Base-by-base conservation (phyloP, 2,113 vertebrate genomes). In the Saimiri boliviensis region DNA sequence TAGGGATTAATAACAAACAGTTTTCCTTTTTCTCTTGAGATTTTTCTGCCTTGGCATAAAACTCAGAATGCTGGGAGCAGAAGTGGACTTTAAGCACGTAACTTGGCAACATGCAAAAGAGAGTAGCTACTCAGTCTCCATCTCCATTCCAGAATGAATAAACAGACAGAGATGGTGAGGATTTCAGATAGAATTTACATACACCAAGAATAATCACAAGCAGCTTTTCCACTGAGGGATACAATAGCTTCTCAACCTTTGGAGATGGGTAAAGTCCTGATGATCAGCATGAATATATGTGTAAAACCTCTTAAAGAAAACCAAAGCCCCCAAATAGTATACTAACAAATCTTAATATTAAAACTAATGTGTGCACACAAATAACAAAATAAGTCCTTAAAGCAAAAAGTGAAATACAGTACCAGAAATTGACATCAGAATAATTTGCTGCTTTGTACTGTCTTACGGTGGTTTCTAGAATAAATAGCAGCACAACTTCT, bases 311-410 rank as follows among this genome's bases (percentile, higher is more conserved):
- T 92, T 56, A 54, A 71, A n/a, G 47, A 68, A 58, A 37, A 58
- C 35, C n/a, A 45, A 35, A 54, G 45, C 8, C 23, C 25, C 40
- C 85, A 94, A 95, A 88, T 30, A 91, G 7, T 47, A 8, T 68
- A 82, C 32, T 74, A 91, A 95, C 8, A 86, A 95, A 95, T 89
- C 49, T 66, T 76, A 89, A 80, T 81, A 56, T 86, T 93, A 91
- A 94, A 92, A 93, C 56, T 87, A 92, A 81, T 81, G 82, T 94
- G 49, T 80, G 80, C 17, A 71, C 96, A 96, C 87, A 92, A 94
- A 96, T 83, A 19, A 81, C 17, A 93, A 84, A 97, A 93, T 83
- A 94, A 74, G 21, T 94, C 92, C 88, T 60, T 95, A 89, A 91
- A 45, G 30, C 17, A 86, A 93, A 96, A 88, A 47, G 52, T 91